Evolutionary conservation across 2,797 vertebrate species (phyloP), one percentile per base, ranked within the genome.

Genomic region (Chelidonichthys spinosus): DNA sequence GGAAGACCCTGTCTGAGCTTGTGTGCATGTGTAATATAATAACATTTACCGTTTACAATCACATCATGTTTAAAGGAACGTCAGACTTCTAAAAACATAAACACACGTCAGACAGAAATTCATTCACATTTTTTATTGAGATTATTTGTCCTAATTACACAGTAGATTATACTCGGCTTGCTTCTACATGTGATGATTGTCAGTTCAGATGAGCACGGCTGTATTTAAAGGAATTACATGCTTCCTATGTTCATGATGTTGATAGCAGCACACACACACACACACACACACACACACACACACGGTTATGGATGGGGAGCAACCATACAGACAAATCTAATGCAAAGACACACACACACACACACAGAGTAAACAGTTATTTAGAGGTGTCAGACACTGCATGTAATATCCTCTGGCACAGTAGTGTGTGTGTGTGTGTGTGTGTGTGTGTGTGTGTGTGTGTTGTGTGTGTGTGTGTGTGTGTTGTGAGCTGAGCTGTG

Each of bases 321-420:
- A 74, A 63, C 69, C 58, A 70, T 64, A 79, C 49, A 72, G 36
- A 58, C 58, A 74, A 70, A 71, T 46, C 78, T 35, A 55, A 76
- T 76, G 55, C 76, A 75, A 76, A 75, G 49, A 82, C 63, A 77
- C 25, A 42, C 7, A 72, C 44, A 78, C 25, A 63, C 68, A 88
- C 63, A 82, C 70, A 69, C 62, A 76, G 50, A 89, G 89, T 89
- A 92, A 94, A 93, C 90, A 91, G 88, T 91, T 92, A 92, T 90
- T 93, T 93, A 90, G 88, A 92, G 89, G 90, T 91, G 91, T 94
- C 90, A 92, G 87, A 92, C 88, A 78, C 85, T 84, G 83, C 79
- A 82, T 90, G 87, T 87, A 90, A 92, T 93, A 78, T 93, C 86
- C 87, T 86, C 88, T 92, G 90, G 93, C 91, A 90, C 79, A 79